These are phyloP conservation scores for Athetis lepigone DNA, from an alignment of 2,888 invertebrate species.

Conservation along the genomic window DNA sequence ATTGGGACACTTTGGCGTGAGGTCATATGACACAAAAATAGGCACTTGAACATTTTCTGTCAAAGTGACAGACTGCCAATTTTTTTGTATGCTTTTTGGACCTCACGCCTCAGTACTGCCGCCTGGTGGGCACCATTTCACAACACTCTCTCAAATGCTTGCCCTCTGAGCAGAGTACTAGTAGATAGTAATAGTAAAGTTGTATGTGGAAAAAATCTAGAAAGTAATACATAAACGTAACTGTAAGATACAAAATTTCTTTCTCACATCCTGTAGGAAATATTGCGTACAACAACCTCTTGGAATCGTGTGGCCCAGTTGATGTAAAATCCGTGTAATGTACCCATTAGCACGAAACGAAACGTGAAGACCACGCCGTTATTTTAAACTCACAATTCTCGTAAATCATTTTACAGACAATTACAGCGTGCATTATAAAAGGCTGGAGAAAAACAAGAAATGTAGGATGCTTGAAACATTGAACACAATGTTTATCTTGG, in stretches of 20 bases:
- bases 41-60: no score
- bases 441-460: conserved; percentile 10
- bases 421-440: conserved; percentile 30
- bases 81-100: no score
- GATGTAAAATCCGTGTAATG: conserved; percentile 37
- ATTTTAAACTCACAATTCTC: conserved; percentile 29
- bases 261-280: neutral
- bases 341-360: conserved; percentile 23
- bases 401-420: conserved; percentile 40
- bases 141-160: no score
- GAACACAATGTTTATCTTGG: conserved; percentile 12
- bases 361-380: conserved; percentile 28
- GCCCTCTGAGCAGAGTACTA: no score
- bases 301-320: conserved; percentile 5
- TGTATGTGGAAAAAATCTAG: no score
- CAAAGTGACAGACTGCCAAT: no score
- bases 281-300: neutral
- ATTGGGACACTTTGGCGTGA: no score
- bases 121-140: no score
- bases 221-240: no score
- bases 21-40: no score
- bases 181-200: no score
- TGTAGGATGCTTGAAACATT: neutral
- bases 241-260: neutral
- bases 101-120: no score